These are phyloP conservation scores for Merluccius polli DNA, from an alignment of 2,797 vertebrate species.

Conservation along the genomic window DNA sequence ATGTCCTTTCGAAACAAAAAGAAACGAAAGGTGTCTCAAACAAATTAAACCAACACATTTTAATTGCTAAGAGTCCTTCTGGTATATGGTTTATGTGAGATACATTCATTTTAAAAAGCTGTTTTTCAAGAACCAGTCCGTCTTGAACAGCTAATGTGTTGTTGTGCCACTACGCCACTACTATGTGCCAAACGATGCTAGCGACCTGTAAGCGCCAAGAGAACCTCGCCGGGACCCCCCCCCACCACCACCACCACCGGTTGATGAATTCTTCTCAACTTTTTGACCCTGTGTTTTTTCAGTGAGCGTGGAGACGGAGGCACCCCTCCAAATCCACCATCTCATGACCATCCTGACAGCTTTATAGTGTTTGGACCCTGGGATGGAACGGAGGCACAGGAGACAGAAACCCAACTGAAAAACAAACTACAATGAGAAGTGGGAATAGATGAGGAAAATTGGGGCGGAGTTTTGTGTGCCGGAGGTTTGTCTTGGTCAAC, in stretches of 20 bases:
- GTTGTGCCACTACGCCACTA: no score
- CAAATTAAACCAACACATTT: background rate
- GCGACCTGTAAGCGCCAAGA: background rate
- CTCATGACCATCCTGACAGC: slow-evolving; percentile 59
- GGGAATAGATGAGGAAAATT: slow-evolving; percentile 33
- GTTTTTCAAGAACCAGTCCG: background rate
- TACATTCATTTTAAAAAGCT: background rate
- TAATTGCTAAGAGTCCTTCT: background rate
- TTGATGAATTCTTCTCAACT: background rate
- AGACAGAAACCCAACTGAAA: slow-evolving; percentile 32
- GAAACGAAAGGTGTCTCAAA: background rate
- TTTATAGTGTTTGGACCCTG: slow-evolving; percentile 60
- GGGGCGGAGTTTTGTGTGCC: slow-evolving; percentile 10
- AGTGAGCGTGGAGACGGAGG: slow-evolving; percentile 35
- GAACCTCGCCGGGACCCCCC: no score
- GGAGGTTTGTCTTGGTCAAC: slow-evolving; percentile 29
- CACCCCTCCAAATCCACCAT: slow-evolving; percentile 2
- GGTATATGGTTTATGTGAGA: background rate
- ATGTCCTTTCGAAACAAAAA: background rate
- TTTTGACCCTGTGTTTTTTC: slow-evolving; percentile 16
- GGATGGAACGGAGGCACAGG: slow-evolving; percentile 52
- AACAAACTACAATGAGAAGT: slow-evolving; percentile 48
- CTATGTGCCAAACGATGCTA: background rate
- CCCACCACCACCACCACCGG: no score
- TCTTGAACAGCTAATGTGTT: background rate